Base-by-base conservation (phyloP, 1,140 invertebrate genomes). In the Chironomus tepperi region DNA sequence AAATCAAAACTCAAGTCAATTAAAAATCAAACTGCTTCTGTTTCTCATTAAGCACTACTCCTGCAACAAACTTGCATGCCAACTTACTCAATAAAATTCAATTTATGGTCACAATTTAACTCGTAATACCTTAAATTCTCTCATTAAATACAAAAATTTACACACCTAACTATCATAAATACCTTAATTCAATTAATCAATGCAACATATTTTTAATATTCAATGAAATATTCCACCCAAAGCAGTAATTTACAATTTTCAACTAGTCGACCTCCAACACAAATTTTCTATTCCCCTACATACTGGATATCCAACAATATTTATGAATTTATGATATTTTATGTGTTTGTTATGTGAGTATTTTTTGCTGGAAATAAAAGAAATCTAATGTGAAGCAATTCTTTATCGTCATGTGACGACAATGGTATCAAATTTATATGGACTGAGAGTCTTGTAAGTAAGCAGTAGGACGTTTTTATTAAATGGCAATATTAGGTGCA, bases 311-410 rank as follows among this genome's bases (percentile, higher is more conserved):
- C 24, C 24, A 34, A 34, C 24, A 57, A 34, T 16, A 70, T 70
- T 18, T 21, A 70, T 70, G 65, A 70, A 70, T 70, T 70, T 70
- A 70, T 70, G 65, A 70, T 19, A 70, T 70, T 16, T 18, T 70
- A 7, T 70, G 65, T 70, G n/a, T 16, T 18, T 70, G 9, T 21
- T 19, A 10, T 70, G 19, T 70, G 65, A 70, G 9, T 19, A 8
- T 18, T 70, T 70, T 70, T 19, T 18, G n/a, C 19, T 70, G 12
- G 6, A 10, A 0, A 9, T 10, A 15, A 18, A 7, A 10, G 16
- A 57, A 57, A 57, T n/a, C 19, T 70, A 70, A 70, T 70, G 65
- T 70, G 65, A 70, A 70, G 65, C 65, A 18, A 70, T 57, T 57
- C 47, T 57, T 57, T 57, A 57, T 57, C 2, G 47, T 57, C 47